Base-by-base conservation (phyloP, 2,888 invertebrate species). In the Nebria salina region DNA sequence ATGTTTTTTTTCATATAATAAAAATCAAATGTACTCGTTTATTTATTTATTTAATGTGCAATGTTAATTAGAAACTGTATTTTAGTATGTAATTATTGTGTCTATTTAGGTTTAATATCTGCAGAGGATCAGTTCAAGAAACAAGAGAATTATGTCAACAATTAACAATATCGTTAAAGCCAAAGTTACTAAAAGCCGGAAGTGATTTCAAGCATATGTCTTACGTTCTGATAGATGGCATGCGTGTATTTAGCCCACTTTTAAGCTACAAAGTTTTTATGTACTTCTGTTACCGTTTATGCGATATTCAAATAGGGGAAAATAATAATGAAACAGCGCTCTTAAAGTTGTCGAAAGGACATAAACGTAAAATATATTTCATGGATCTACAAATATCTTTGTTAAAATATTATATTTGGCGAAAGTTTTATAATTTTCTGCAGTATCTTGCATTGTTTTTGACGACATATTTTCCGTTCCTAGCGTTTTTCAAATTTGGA, bases 401-500 rank as follows among this genome's bases (percentile, higher is more conserved):
- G 11, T 83, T 86, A 83, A 82, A 83, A 74, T 87, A 91, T 90
- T 13, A 87, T 84, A 81, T 85, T 92, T 76, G 92, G 20, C 90
- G 94, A 9, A 87, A 90, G 70, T 92, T 92, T 84, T 91, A 94
- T 76, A 95, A 95, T 86, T 86, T 89, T 34, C 89, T 92, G 75
- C 92, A 93, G 86, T 89, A 90, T 85, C 85, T 93, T 1, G 89
- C 91, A 25, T 86, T 95, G 20, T 91, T 92, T 83, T 86, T 81
- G 0, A 92, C 94, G 87, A 92, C 92, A 83, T 91, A 93, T 77
- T 93, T 92, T 85, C 95, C 96, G 0, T 93, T 93, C 84, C 85
- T 95, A 70, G 94, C 94, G 0, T 93, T 93, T 87, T 91, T 91
- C 85, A 90, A 89, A 65, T 95, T 91, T 86, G 95, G 95, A 5